Conservation (phyloP, 2,113 vertebrate species). For the Ivindomyrus marchei region DNA sequence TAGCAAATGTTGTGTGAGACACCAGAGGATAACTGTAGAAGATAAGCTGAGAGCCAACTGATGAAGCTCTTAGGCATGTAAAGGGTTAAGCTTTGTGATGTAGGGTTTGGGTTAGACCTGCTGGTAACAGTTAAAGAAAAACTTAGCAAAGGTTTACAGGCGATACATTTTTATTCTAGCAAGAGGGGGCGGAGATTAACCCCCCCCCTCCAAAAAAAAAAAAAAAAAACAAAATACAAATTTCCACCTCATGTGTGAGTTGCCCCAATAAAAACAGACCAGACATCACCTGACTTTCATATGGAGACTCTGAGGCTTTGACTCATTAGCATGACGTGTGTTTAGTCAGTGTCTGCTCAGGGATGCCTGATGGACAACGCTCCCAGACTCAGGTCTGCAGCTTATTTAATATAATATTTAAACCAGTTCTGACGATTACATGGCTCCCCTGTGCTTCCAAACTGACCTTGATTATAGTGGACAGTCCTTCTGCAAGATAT, state of each 20-base stretch:
- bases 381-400: not conserved
- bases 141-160: not conserved
- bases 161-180: conserved; percentile 18
- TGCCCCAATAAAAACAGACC: conserved; percentile 22
- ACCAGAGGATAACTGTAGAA: not conserved
- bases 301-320: not conserved
- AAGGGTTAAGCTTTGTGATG: not conserved
- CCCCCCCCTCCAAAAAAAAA: not conserved
- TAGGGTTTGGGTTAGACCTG: not conserved
- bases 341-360: not conserved
- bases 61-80: not conserved
- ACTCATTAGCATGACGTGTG: not conserved
- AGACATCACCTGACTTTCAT: not conserved
- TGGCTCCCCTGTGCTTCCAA: not conserved
- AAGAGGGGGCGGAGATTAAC: conserved; percentile 18
- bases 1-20: not conserved
- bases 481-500: not conserved
- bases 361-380: not conserved
- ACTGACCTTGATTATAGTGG: not conserved
- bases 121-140: not conserved
- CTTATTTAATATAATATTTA: not conserved
- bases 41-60: not conserved
- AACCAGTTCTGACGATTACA: not conserved
- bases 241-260: conserved; percentile 13
- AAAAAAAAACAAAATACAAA: conserved; percentile 21